Evolutionary conservation across 1,140 invertebrate species (phyloP).

Genomic region (Formica selysi): DNA sequence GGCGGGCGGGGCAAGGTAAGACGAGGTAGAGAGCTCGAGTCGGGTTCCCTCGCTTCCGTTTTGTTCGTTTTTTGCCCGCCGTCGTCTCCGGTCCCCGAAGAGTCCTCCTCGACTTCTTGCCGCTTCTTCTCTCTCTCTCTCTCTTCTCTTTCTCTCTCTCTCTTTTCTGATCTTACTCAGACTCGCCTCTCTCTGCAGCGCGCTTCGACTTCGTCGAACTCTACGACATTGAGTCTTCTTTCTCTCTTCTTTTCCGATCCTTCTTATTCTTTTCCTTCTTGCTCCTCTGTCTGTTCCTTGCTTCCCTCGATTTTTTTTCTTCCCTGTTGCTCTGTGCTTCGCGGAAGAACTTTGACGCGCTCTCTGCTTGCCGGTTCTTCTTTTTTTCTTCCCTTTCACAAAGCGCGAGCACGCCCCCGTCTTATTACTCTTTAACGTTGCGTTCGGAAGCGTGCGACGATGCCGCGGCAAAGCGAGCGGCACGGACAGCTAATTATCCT

Average conservation of each 20-base stretch:
- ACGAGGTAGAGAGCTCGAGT: conserved; percentile 60
- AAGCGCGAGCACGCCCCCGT: conserved; percentile 49
- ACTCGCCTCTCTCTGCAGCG: conserved; percentile 14
- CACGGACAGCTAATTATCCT: conserved; percentile 65
- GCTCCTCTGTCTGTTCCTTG: conserved; percentile 5
- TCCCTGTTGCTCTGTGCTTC: conserved; percentile 11
- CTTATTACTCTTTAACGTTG: conserved; percentile 65
- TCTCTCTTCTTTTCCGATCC: conserved; percentile 18
- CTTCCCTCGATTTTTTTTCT: conserved; percentile 2
- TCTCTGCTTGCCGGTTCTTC: conserved; percentile 26
- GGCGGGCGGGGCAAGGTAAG: conserved; percentile 17
- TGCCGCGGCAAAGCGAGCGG: conserved; percentile 60
- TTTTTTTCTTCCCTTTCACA: conserved; percentile 44
- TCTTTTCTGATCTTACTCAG: conserved; percentile 8
- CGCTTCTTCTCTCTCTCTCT: conserved; percentile 42
- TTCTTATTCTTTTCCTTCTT: conserved; percentile 41
- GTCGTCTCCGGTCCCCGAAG: conserved; percentile 71
- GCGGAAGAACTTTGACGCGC: conserved; percentile 58
- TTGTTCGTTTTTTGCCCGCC: conserved; percentile 73
- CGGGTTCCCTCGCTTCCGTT: conserved; percentile 69
- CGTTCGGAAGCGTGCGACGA: conserved; percentile 56
- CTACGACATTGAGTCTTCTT: conserved; percentile 23
- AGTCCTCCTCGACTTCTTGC: conserved; percentile 67
- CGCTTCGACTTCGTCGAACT: conserved; percentile 51
- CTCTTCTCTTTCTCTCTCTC: conserved; percentile 29